phyloP scores from a whole-genome alignment of 2,888 invertebrate genomes.

The Shargacucullia verbasci region DNA sequence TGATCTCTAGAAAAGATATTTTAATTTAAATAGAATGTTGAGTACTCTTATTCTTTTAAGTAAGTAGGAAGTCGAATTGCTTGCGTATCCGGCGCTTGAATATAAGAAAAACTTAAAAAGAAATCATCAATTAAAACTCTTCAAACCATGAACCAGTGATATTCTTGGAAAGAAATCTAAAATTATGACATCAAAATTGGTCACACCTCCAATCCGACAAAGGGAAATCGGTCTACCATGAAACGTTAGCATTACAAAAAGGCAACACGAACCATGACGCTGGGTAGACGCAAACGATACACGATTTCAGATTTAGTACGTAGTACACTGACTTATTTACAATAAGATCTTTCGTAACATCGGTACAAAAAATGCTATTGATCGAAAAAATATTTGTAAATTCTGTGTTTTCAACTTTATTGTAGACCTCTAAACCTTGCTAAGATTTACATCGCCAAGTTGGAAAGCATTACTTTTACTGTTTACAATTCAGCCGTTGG shows the following conservation, averaged over 20 bases:
- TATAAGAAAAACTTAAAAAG: slow-evolving; percentile 26
- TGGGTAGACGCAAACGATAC: slow-evolving; percentile 54
- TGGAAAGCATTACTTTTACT: slow-evolving; percentile 56
- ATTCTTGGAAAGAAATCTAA: slow-evolving; percentile 47
- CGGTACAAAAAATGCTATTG: slow-evolving; percentile 38
- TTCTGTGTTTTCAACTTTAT: slow-evolving; percentile 32
- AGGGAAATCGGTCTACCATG: slow-evolving; percentile 68
- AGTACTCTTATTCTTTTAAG: background rate
- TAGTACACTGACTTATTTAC: slow-evolving; percentile 52
- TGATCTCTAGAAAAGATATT: background rate
- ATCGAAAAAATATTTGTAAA: slow-evolving; percentile 23
- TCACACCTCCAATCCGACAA: slow-evolving; percentile 66
- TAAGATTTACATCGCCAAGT: slow-evolving; percentile 35
- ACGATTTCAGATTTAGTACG: slow-evolving; percentile 46
- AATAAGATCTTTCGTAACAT: slow-evolving; percentile 42
- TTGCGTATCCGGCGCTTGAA: slow-evolving; percentile 13
- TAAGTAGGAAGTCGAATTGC: background rate
- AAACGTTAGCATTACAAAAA: slow-evolving; percentile 50
- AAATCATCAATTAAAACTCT: slow-evolving; percentile 46
- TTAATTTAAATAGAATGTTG: background rate
- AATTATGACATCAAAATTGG: slow-evolving; percentile 69
- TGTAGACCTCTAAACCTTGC: slow-evolving; percentile 39
- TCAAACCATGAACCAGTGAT: slow-evolving; percentile 37
- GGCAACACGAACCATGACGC: slow-evolving; percentile 23
- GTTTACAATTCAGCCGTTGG: slow-evolving; percentile 37